Base-by-base conservation (phyloP, 64 coral and sea anemone species). In the Montipora efflorescens region DNA sequence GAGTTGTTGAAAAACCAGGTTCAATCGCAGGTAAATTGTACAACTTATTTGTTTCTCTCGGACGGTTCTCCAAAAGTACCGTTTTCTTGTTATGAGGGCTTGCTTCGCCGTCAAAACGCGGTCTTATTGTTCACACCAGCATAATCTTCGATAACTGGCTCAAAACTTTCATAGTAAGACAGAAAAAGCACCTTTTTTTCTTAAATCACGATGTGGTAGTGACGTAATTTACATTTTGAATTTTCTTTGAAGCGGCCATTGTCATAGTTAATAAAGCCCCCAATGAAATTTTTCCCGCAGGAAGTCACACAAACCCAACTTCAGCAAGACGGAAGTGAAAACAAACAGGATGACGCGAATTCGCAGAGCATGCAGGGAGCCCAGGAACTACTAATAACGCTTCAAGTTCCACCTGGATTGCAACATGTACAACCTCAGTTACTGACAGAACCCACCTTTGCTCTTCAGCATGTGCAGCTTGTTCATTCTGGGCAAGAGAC, bases 381-480 rank as follows among this genome's bases (percentile, higher is more conserved):
- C 25, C 95, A 97, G 73, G 95, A 97, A 72, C 58, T 97, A 58
- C 52, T 87, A 9, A 93, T 97, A 20, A 97, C 95, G 3, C 67
- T 97, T 50, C 95, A 97, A 77, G 92, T 97, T 12, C 95, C 95
- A 70, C 62, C 89, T 18, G 81, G 81, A 1, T 18, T 92, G 47
- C 94, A 92, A 48, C 82, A 88, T 71, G 75, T 95, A 18, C 92
- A 91, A n/a, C 89, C 82, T 1, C 92, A 97, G 21, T 20, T 94
- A 6, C 8, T 97, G 52, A 59, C 87, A 59, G 95, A 97, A 13
- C 95, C 94, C 12, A 74, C 51, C 57, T 94, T 97, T 77, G 61
- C 92, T 23, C 78, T 97, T 58, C 95, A 97, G 50, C 95, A 93
- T 10, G 92, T 93, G 14, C 81, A 94, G 59, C 80, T 94, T 45